phyloP scores from a whole-genome alignment of 2,797 vertebrate genomes.

The Macropodus opercularis region DNA sequence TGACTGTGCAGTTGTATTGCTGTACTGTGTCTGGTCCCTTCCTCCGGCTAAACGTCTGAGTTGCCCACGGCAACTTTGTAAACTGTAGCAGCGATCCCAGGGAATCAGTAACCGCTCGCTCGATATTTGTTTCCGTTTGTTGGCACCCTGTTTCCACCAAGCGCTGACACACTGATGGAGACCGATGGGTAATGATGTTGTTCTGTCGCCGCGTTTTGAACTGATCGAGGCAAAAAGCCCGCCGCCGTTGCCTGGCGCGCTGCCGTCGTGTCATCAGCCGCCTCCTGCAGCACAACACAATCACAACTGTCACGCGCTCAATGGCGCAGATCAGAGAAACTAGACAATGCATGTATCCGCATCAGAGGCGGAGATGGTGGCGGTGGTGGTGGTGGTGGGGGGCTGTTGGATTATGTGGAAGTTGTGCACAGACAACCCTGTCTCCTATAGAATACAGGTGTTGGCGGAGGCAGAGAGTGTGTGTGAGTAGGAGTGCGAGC shows the following conservation, averaged over 20 bases:
- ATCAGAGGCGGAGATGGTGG: not conserved
- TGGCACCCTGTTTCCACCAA: slow-evolving; percentile 18
- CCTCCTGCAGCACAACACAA: slow-evolving; percentile 29
- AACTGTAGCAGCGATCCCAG: slow-evolving; percentile 2
- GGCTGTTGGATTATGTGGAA: slow-evolving; percentile 4
- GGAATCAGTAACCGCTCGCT: not conserved
- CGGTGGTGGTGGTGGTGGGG: too few species aligned
- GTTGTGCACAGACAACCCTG: not conserved
- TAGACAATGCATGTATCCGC: not conserved
- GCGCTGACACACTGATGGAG: slow-evolving; percentile 27
- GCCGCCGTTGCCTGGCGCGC: slow-evolving; percentile 12
- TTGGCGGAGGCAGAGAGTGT: slow-evolving; percentile 26
- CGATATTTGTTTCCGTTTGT: slow-evolving; percentile 28
- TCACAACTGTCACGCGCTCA: slow-evolving; percentile 33
- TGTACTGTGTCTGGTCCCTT: not conserved
- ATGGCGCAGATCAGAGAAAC: slow-evolving; percentile 26
- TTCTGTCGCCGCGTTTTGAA: slow-evolving; percentile 50
- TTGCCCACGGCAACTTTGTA: slow-evolving; percentile 4
- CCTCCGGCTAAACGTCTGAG: slow-evolving; percentile 3
- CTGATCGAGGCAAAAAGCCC: slow-evolving; percentile 15
- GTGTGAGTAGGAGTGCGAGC: slow-evolving; percentile 6
- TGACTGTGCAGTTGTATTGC: not conserved
- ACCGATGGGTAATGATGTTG: slow-evolving; percentile 51
- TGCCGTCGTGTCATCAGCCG: slow-evolving; percentile 44
- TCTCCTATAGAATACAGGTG: not conserved